Evolutionary conservation across 2,888 invertebrate species (phyloP).

Genomic region (Dolichomitus sp.): DNA sequence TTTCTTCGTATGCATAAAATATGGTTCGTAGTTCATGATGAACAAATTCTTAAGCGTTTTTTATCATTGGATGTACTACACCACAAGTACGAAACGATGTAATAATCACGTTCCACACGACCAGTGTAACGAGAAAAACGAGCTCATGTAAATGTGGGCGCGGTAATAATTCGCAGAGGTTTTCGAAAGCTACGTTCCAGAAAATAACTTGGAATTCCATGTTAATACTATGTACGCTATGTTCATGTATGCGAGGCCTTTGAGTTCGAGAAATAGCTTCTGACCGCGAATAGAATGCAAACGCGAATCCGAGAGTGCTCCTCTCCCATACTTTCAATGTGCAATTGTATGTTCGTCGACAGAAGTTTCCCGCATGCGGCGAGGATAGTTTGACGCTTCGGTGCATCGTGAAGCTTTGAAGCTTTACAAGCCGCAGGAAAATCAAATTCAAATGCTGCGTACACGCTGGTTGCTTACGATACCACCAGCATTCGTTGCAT

Average conservation of each 20-base stretch:
- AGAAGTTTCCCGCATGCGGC: constrained; percentile 35
- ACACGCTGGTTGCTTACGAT: not conserved
- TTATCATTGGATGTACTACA: not conserved
- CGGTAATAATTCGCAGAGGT: not conserved
- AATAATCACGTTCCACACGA: not conserved
- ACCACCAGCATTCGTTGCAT: not conserved
- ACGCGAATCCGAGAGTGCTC: constrained; percentile 29
- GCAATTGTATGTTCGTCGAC: constrained; percentile 46
- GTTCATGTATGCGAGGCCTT: constrained; percentile 17
- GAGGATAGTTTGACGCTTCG: constrained; percentile 38
- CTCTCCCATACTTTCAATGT: constrained; percentile 16
- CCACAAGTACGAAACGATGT: not conserved
- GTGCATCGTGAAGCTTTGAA: constrained; percentile 33
- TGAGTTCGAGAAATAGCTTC: constrained; percentile 48
- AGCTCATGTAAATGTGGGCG: not conserved
- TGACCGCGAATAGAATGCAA: constrained; percentile 48
- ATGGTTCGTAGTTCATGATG: not conserved
- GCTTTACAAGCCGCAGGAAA: constrained; percentile 23
- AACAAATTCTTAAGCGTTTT: not conserved
- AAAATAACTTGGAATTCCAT: constrained; percentile 51
- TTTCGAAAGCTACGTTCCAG: constrained; percentile 29
- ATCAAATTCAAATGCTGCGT: constrained; percentile 31
- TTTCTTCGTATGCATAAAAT: not conserved
- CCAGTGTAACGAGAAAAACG: not conserved
- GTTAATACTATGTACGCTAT: constrained; percentile 15